Percentiles rank a stretch among this genome's conserved stretches.
Conservation (phyloP, 2,888 invertebrate species). For the Acrocera orbiculus region DNA sequence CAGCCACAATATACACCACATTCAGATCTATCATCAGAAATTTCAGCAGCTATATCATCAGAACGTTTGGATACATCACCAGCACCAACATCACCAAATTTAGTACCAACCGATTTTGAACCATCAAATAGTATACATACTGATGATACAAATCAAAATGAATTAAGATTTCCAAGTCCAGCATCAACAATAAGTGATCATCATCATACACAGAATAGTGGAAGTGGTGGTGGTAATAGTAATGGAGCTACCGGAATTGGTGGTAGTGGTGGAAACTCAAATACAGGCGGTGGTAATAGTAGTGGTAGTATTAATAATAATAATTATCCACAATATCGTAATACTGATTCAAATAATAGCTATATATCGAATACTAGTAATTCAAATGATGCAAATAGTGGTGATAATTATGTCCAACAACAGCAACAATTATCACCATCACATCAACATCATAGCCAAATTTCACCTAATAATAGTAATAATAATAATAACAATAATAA, state of each 20-base stretch:
- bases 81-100: constrained; percentile 47
- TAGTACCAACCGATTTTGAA: constrained; percentile 57
- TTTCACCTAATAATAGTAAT: constrained; percentile 1
- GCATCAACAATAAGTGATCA: constrained; percentile 18
- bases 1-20: constrained; percentile 41
- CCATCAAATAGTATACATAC: constrained; percentile 43
- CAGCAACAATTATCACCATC: constrained; percentile 13
- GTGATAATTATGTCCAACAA: constrained; percentile 18
- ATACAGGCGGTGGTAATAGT: constrained; percentile 13
- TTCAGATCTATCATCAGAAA: constrained; percentile 58
- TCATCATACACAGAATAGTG: constrained; percentile 3
- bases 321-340: neutral
- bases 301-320: constrained; percentile 6
- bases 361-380: constrained; percentile 3
- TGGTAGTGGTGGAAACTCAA: constrained; percentile 21
- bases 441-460: constrained; percentile 14
- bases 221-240: constrained; percentile 1
- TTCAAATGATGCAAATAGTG: constrained; percentile 16
- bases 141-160: constrained; percentile 24
- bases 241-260: constrained; percentile 16
- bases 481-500: constrained; percentile 12
- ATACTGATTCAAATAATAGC: constrained; percentile 4
- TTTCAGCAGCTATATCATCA: constrained; percentile 59
- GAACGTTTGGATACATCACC: constrained; percentile 44
- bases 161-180: constrained; percentile 37